Evolutionary conservation across 2,797 vertebrate genomes (phyloP).

Genomic region (Bufotes viridis): DNA sequence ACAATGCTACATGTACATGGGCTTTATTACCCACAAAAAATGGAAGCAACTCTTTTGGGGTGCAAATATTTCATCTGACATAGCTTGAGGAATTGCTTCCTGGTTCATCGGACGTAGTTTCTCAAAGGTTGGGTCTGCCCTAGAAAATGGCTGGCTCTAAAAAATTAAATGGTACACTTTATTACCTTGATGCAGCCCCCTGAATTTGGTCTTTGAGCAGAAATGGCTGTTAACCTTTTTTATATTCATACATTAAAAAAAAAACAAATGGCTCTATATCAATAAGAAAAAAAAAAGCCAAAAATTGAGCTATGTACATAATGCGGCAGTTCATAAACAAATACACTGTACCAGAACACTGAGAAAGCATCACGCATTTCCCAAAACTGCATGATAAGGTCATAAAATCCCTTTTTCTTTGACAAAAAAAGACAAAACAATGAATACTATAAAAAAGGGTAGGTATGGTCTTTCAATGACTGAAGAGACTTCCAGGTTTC

Average conservation of each 20-base stretch:
- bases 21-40: background rate
- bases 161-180: background rate
- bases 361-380: slow-evolving; percentile 81
- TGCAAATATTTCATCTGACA: background rate
- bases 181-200: background rate
- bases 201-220: slow-evolving; percentile 37
- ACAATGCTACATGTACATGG: background rate
- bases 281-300: slow-evolving; percentile 68
- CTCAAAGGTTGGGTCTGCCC: background rate
- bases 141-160: slow-evolving; percentile 7
- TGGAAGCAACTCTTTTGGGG: background rate
- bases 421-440: slow-evolving; percentile 78
- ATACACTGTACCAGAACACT: slow-evolving; percentile 85
- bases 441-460: slow-evolving; percentile 76
- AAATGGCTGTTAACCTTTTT: slow-evolving; percentile 35
- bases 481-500: slow-evolving; percentile 83
- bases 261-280: slow-evolving; percentile 65
- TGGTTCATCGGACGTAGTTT: background rate
- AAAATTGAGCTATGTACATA: slow-evolving; percentile 76
- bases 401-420: slow-evolving; percentile 82
- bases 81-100: background rate
- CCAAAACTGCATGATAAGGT: slow-evolving; percentile 83
- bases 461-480: slow-evolving; percentile 79
- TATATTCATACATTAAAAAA: background rate
- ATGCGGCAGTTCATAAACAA: slow-evolving; percentile 79